phyloP scores from a whole-genome alignment of 37 sponge, comb jelly and placozoan genomes.

The Cladorhizidae sp. region DNA sequence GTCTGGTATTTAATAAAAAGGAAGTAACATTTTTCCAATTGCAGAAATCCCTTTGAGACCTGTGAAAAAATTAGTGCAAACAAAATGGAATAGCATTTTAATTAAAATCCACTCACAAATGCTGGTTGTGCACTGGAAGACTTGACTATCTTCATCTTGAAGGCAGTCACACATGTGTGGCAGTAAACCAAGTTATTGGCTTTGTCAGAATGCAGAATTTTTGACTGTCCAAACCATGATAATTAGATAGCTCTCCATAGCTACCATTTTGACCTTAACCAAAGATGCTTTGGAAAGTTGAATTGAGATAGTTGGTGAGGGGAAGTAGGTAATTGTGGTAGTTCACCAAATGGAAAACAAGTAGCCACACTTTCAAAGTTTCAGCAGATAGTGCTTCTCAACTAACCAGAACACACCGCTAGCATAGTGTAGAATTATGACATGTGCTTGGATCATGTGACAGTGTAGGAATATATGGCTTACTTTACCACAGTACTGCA shows the following conservation, averaged over 20 bases:
- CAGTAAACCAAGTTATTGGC: slow-evolving; percentile 42
- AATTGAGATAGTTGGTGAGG: slow-evolving; percentile 29
- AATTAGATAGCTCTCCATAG: slow-evolving; percentile 43
- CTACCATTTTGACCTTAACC: slow-evolving; percentile 27
- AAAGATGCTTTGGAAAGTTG: slow-evolving; percentile 44
- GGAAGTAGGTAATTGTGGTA: too few species aligned
- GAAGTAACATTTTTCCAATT: slow-evolving; percentile 57
- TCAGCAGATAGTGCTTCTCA: too few species aligned
- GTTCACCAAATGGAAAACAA: too few species aligned
- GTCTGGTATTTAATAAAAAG: slow-evolving; percentile 45
- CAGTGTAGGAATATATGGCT: too few species aligned
- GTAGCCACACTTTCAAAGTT: too few species aligned
- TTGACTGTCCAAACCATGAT: slow-evolving; percentile 42
- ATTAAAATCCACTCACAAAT: slow-evolving; percentile 18
- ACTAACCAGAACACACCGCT: too few species aligned
- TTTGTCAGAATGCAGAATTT: slow-evolving; percentile 53
- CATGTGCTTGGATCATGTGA: too few species aligned
- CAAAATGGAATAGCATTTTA: not conserved
- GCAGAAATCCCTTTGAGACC: slow-evolving; percentile 33
- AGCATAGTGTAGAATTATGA: too few species aligned
- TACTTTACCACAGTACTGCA: too few species aligned
- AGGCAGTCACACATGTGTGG: slow-evolving; percentile 38
- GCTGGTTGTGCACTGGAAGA: slow-evolving; percentile 7
- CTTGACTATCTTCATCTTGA: slow-evolving; percentile 37
- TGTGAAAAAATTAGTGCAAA: not conserved